Base-by-base conservation (phyloP, 2,113 vertebrate species). In the Megaptera novaeangliae region DNA sequence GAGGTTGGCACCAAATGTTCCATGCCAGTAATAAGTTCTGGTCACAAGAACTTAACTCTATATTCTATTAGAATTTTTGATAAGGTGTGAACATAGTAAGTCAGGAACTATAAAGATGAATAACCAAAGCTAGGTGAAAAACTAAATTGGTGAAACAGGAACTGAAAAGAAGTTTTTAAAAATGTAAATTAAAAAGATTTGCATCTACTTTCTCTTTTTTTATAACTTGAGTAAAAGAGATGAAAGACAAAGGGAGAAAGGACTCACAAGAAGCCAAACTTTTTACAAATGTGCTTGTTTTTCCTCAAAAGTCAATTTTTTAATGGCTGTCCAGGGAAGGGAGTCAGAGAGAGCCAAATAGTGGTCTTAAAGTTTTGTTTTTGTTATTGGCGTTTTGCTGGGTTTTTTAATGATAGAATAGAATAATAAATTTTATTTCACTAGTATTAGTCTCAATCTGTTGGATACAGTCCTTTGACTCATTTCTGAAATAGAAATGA, bases 301-400 rank as follows among this genome's bases (percentile, higher is more conserved):
- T 97, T 96, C 80, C 90, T 98, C 87, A 97, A 97, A 96, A 97
- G 91, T 91, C 69, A 71, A 25, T 59, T 94, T 20, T 77, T 89
- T 93, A 93, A 97, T 64, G 72, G 63, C 75, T 94, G 1, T 88
- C 49, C 61, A 94, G 66, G 66, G 68, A 95, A 85, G 27, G 66
- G 44, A 74, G 34, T 80, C 6, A 44, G 44, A 92, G 63, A 86
- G 25, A 94, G 74, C 59, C 91, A 93, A 95, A 87, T 10, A 74
- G 41, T 96, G 61, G 34, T 83, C 81, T 95, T 91, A 59, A 88
- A 57, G 49, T 86, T 95, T 93, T 88, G 27, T 72, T 91, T 90
- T 94, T 68, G 13, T 92, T 88, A 75, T 72, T 84, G 57, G 25
- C 31, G 29, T 64, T 95, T 46, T 94, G 41, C 52, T 95, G 46